Evolutionary conservation across 2,113 vertebrate species (phyloP).

Genomic region (Perca flavescens): DNA sequence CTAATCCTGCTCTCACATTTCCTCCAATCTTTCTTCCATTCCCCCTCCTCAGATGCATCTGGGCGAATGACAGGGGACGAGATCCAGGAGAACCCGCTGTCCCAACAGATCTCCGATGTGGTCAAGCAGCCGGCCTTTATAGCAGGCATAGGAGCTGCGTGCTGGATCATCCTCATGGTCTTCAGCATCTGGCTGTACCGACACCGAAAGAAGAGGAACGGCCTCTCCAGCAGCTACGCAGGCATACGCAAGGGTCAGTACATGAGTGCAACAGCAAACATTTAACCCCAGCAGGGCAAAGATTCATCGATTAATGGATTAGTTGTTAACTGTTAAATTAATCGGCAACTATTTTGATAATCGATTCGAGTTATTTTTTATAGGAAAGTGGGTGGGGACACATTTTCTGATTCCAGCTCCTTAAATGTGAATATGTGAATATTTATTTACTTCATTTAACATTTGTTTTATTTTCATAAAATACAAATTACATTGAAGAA

Average conservation of each 20-base stretch:
- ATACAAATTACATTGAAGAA: too few relatives aligned
- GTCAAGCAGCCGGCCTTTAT: constrained; percentile 98
- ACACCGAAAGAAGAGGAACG: constrained; percentile 94
- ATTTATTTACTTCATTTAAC: too few relatives aligned
- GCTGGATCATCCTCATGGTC: constrained; percentile 99
- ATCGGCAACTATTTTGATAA: too few relatives aligned
- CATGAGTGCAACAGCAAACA: neutral
- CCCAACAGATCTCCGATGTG: constrained; percentile 98
- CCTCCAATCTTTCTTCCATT: constrained; percentile 19
- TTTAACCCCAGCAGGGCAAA: too few relatives aligned
- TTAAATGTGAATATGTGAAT: too few relatives aligned
- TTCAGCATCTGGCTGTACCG: constrained; percentile 98
- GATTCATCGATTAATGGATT: too few relatives aligned
- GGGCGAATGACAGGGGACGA: constrained; percentile 89
- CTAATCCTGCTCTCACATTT: constrained; percentile 18
- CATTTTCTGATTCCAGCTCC: too few relatives aligned
- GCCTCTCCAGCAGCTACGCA: constrained; percentile 93
- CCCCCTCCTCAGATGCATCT: constrained; percentile 86
- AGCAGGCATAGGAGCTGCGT: constrained; percentile 95
- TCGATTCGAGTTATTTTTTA: too few relatives aligned
- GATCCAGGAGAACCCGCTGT: constrained; percentile 90
- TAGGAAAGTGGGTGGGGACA: too few relatives aligned
- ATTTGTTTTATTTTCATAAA: too few relatives aligned
- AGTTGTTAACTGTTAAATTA: too few relatives aligned
- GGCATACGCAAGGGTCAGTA: constrained; percentile 96